Conservation (phyloP, 2,113 vertebrate genomes). For the Coreoperca whiteheadi region DNA sequence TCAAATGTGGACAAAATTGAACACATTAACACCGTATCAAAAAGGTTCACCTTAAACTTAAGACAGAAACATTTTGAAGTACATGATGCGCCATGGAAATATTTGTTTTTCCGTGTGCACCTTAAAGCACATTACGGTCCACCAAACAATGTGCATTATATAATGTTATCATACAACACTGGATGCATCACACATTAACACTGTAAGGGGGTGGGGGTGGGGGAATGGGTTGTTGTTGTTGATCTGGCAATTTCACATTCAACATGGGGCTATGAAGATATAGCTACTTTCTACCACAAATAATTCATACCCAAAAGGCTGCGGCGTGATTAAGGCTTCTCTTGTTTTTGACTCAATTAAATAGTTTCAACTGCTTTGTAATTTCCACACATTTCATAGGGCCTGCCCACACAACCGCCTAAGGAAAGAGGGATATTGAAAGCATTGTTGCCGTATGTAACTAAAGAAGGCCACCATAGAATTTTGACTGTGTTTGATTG, state of each 20-base stretch:
- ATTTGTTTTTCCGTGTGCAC: neutral
- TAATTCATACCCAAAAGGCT: neutral
- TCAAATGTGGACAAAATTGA: neutral
- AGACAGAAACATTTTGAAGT: neutral
- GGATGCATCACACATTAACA: constrained; percentile 16
- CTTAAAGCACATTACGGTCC: neutral
- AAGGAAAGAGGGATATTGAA: neutral
- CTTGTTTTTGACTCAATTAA: neutral
- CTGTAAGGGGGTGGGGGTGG: neutral
- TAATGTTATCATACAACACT: neutral
- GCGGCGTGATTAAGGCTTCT: neutral
- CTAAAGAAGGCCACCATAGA: constrained; percentile 1
- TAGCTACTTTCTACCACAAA: neutral
- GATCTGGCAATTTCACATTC: constrained; percentile 60
- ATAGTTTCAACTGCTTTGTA: neutral
- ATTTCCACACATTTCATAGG: neutral
- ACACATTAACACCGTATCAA: neutral
- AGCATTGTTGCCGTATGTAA: constrained; percentile 13
- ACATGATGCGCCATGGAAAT: neutral
- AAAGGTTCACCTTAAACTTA: neutral
- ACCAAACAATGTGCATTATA: constrained; percentile 8
- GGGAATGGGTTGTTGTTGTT: constrained; percentile 6
- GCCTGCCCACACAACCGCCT: neutral
- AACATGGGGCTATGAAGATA: constrained; percentile 1
- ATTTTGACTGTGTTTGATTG: neutral